A percentile compares a stretch with the other conserved stretches of the same genome.
Evolutionary conservation across 2,797 vertebrate species (phyloP).

Genomic region (Pseudocheirus occidentalis): DNA sequence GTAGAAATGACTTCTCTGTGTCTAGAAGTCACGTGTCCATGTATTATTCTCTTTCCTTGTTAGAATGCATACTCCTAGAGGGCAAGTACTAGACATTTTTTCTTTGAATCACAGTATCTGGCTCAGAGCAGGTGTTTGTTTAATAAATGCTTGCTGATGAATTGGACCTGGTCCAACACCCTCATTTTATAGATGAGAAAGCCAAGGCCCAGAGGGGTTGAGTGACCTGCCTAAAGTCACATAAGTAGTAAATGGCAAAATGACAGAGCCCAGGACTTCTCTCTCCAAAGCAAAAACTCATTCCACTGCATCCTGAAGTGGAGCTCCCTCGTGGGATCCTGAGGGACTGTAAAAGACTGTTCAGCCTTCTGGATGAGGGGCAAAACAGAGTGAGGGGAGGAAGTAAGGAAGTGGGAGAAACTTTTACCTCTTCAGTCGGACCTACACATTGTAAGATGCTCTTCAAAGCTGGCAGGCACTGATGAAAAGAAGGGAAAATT

Average conservation of each 20-base stretch:
- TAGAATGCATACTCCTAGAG: not conserved
- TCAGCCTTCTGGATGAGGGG: not conserved
- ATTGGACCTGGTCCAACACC: not conserved
- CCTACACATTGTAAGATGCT: not conserved
- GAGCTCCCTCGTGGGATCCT: not conserved
- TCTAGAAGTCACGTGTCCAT: not conserved
- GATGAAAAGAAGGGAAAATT: conserved; percentile 45
- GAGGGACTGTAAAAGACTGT: not conserved
- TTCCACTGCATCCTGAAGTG: not conserved
- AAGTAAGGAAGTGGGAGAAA: not conserved
- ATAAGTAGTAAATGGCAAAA: not conserved
- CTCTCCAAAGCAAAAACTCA: not conserved
- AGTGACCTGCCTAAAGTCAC: not conserved
- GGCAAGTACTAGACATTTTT: not conserved
- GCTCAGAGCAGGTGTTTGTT: not conserved
- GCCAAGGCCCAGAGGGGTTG: not conserved
- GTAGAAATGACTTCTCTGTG: not conserved
- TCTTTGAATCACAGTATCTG: not conserved
- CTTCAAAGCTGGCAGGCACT: not conserved
- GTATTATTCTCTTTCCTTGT: not conserved
- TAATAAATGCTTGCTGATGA: not conserved
- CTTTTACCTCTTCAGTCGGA: not conserved
- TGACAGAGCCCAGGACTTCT: not conserved
- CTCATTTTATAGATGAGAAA: not conserved
- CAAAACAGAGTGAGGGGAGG: not conserved